Evolutionary conservation across 2,888 invertebrate genomes (phyloP).

Genomic region (Chrysopilus asiliformis): DNA sequence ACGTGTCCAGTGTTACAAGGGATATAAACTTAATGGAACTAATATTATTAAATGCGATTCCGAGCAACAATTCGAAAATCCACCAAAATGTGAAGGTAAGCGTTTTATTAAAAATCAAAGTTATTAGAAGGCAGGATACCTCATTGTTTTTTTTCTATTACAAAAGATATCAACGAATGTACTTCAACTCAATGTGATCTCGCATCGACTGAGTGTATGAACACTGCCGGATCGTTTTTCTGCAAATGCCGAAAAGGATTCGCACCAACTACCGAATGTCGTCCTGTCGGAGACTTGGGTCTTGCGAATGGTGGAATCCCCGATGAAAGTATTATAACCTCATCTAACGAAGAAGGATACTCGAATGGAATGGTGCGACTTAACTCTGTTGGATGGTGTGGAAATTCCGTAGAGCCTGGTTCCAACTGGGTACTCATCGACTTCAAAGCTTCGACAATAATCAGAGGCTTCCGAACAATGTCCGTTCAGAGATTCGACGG

Average conservation of each 20-base stretch:
- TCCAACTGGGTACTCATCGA: conserved; percentile 82
- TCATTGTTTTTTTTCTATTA: conserved; percentile 4
- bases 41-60: conserved; percentile 75
- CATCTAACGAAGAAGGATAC: conserved; percentile 69
- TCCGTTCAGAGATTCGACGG: conserved; percentile 72
- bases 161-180: conserved; percentile 86
- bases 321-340: conserved; percentile 77
- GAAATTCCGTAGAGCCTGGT: conserved; percentile 70
- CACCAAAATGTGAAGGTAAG: conserved; percentile 72
- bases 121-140: too few relatives aligned
- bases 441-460: conserved; percentile 73
- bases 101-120: too few relatives aligned
- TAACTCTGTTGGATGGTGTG: conserved; percentile 83
- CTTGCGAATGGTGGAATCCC: conserved; percentile 70
- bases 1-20: conserved; percentile 79
- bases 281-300: conserved; percentile 81
- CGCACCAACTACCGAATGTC: conserved; percentile 71
- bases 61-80: conserved; percentile 67
- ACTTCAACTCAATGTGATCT: conserved; percentile 77
- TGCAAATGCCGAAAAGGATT: conserved; percentile 80
- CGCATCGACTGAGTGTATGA: conserved; percentile 81
- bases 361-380: conserved; percentile 70
- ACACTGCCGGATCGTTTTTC: conserved; percentile 76
- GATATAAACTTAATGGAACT: conserved; percentile 72
- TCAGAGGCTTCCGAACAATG: conserved; percentile 83